These are phyloP conservation scores for Semaprochilodus insignis DNA, from an alignment of 2,797 vertebrate species.

Conservation along the genomic window DNA sequence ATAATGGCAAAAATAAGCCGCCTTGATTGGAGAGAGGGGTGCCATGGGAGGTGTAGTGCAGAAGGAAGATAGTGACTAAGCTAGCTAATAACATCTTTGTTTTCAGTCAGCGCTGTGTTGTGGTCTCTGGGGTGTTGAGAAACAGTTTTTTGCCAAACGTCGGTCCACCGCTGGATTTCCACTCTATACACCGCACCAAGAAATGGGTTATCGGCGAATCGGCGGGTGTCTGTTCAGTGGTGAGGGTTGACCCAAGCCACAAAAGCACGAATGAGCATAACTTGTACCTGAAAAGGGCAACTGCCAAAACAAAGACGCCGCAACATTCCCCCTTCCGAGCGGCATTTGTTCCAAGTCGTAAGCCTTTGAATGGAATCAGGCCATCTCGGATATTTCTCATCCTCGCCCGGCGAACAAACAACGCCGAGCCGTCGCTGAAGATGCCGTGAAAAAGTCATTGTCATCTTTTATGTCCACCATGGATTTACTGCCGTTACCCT, in stretches of 20 bases:
- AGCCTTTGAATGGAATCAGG: slow-evolving; percentile 72
- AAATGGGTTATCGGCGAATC: slow-evolving; percentile 70
- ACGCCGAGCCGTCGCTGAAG: slow-evolving; percentile 62
- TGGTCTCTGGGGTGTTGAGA: slow-evolving; percentile 76
- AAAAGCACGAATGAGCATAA: slow-evolving; percentile 61
- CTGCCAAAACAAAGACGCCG: slow-evolving; percentile 68
- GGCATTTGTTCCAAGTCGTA: slow-evolving; percentile 81
- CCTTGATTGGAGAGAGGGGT: slow-evolving; percentile 84
- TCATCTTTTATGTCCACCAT: slow-evolving; percentile 74
- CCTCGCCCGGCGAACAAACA: slow-evolving; percentile 70
- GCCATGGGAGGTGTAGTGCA: slow-evolving; percentile 90
- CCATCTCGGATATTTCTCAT: slow-evolving; percentile 73
- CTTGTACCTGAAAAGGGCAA: slow-evolving; percentile 69
- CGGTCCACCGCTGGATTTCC: slow-evolving; percentile 74
- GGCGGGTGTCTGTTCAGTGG: slow-evolving; percentile 46
- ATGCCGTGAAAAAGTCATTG: slow-evolving; percentile 74
- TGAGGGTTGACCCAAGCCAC: too few relatives aligned
- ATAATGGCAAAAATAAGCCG: slow-evolving; percentile 89
- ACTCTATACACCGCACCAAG: slow-evolving; percentile 68
- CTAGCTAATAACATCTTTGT: slow-evolving; percentile 88
- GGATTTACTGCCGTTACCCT: slow-evolving; percentile 78
- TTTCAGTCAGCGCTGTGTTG: slow-evolving; percentile 75
- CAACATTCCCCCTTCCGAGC: slow-evolving; percentile 72
- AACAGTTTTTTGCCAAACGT: slow-evolving; percentile 75
- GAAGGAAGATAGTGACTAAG: slow-evolving; percentile 84